These are phyloP conservation scores for Cephalotes varians DNA, from an alignment of 2,888 invertebrate species.

Conservation along the genomic window DNA sequence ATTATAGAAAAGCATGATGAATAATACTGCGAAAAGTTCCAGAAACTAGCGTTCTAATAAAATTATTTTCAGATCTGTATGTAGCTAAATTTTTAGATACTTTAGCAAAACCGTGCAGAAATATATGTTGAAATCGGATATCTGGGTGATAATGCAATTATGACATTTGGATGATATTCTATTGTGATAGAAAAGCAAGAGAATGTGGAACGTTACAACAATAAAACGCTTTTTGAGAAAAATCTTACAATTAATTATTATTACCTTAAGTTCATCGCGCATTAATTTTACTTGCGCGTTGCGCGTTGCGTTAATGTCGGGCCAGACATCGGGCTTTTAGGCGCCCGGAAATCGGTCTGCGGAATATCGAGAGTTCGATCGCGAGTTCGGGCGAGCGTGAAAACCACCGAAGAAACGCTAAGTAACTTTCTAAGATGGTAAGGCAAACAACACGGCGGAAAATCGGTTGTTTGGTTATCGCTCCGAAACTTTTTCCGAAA, in stretches of 20 bases:
- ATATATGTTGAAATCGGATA: not conserved
- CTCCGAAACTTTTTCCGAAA: constrained; percentile 62
- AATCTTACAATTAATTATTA: constrained; percentile 29
- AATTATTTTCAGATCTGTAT: too few species aligned
- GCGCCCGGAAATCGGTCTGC: constrained; percentile 50
- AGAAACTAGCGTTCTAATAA: too few species aligned
- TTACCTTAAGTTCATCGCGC: constrained; percentile 36
- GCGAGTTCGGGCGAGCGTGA: constrained; percentile 24
- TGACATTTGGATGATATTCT: not conserved
- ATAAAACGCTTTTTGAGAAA: not conserved
- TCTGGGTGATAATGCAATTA: not conserved
- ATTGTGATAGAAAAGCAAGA: too few species aligned
- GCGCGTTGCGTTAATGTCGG: constrained; percentile 43
- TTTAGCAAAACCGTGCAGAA: too few species aligned
- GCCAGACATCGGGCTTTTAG: not conserved
- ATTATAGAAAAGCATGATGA: too few species aligned
- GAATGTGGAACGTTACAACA: too few species aligned
- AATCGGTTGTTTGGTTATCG: constrained; percentile 68
- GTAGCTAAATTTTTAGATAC: too few species aligned
- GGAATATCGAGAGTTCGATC: constrained; percentile 65
- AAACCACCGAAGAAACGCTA: constrained; percentile 28
- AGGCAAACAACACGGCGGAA: constrained; percentile 62
- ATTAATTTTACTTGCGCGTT: constrained; percentile 60
- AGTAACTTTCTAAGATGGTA: constrained; percentile 59
- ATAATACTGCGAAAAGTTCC: too few species aligned